phyloP scores from a whole-genome alignment of 2,888 invertebrate genomes.

The Noctua comes region DNA sequence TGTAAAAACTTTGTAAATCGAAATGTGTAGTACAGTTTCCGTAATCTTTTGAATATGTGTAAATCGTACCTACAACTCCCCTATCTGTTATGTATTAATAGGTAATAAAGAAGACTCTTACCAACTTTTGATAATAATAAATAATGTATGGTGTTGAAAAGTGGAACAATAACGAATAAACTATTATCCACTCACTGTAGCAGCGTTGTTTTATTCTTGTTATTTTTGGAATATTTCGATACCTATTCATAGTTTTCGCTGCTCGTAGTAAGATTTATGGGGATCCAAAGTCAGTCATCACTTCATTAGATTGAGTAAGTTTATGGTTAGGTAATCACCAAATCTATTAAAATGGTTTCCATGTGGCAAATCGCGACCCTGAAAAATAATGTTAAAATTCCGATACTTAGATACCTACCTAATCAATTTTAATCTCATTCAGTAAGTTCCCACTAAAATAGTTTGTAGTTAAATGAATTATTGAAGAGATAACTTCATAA shows the following conservation, averaged over 20 bases:
- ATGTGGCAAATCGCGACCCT: background rate
- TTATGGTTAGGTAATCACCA: background rate
- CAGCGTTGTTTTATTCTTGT: conserved; percentile 34
- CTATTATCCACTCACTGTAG: conserved; percentile 36
- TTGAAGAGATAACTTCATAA: conserved; percentile 1
- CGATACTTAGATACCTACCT: background rate
- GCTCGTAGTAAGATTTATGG: background rate
- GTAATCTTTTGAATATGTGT: conserved; percentile 5
- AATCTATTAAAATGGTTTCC: background rate
- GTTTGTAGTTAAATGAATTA: background rate
- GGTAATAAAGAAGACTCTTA: conserved; percentile 28
- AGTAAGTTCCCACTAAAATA: conserved; percentile 10
- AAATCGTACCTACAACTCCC: background rate
- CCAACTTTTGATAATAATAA: conserved; percentile 35
- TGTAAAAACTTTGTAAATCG: background rate
- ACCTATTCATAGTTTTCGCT: background rate
- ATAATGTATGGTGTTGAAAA: conserved; percentile 51
- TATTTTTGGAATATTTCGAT: background rate
- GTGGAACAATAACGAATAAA: conserved; percentile 48
- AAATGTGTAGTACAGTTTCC: conserved; percentile 17
- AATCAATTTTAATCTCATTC: background rate
- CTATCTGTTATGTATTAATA: conserved; percentile 5
- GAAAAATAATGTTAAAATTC: background rate
- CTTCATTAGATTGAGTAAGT: background rate
- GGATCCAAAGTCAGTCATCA: background rate